These are phyloP conservation scores for Nomada fabriciana DNA, from an alignment of 2,888 invertebrate species.

Conservation along the genomic window DNA sequence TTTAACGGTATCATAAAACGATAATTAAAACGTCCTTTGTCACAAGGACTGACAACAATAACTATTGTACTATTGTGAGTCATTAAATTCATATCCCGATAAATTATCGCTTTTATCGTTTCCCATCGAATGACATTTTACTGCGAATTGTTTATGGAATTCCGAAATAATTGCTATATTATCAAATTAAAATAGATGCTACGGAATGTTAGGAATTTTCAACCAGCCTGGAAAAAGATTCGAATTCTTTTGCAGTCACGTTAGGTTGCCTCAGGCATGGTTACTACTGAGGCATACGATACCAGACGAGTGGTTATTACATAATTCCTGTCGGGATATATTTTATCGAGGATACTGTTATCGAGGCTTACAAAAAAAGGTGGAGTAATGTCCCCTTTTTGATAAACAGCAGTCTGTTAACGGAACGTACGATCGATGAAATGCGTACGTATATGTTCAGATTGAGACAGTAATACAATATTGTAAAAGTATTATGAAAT, in stretches of 20 bases:
- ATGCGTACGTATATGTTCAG: neutral
- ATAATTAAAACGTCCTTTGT: neutral
- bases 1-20: conserved; percentile 9
- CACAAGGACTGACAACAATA: neutral
- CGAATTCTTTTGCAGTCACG: neutral
- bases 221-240: neutral
- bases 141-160: neutral
- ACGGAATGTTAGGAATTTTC: neutral
- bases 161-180: neutral
- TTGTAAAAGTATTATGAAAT: neutral
- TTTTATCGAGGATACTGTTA: conserved; percentile 31
- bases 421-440: conserved; percentile 10
- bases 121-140: neutral
- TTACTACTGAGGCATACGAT: conserved; percentile 1
- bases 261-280: conserved; percentile 16
- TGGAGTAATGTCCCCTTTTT: conserved; percentile 28
- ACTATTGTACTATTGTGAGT: neutral
- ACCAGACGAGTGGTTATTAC: neutral
- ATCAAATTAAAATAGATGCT: neutral
- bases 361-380: conserved; percentile 20
- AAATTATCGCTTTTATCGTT: neutral
- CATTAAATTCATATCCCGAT: neutral
- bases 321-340: neutral
- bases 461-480: neutral
- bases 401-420: conserved; percentile 39